Conservation (phyloP, 1,140 invertebrate species). For the Limonius californicus region DNA sequence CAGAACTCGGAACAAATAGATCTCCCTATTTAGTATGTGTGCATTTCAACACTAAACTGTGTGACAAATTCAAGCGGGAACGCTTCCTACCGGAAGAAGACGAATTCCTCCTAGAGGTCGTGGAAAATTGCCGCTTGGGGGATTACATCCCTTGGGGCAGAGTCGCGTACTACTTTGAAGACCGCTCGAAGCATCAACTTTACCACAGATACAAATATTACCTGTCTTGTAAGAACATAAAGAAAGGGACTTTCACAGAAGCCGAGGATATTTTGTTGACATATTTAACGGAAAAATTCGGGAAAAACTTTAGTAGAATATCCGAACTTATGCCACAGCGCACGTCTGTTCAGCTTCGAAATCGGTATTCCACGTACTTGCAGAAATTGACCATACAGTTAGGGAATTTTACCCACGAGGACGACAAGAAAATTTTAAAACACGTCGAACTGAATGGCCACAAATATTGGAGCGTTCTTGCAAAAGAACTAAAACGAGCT, state of each 20-base stretch:
- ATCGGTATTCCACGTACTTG: slow-evolving; percentile 50
- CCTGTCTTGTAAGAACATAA: slow-evolving; percentile 28
- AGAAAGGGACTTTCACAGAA: slow-evolving; percentile 56
- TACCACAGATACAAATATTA: slow-evolving; percentile 54
- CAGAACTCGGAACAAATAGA: slow-evolving; percentile 53
- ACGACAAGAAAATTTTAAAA: slow-evolving; percentile 33
- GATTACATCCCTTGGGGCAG: slow-evolving; percentile 63
- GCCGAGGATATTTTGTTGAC: slow-evolving; percentile 60
- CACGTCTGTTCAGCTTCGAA: slow-evolving; percentile 52
- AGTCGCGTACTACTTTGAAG: slow-evolving; percentile 56
- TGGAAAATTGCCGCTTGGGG: slow-evolving; percentile 55
- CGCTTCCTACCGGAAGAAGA: slow-evolving; percentile 61
- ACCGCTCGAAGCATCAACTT: slow-evolving; percentile 59
- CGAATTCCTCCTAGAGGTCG: slow-evolving; percentile 50
- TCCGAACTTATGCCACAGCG: slow-evolving; percentile 51
- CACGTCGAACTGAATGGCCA: background rate
- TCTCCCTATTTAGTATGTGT: slow-evolving; percentile 65
- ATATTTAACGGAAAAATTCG: slow-evolving; percentile 57
- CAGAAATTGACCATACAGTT: slow-evolving; percentile 38
- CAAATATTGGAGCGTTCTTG: too few relatives aligned
- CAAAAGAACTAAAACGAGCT: too few relatives aligned
- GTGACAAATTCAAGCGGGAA: slow-evolving; percentile 39
- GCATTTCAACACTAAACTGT: slow-evolving; percentile 55
- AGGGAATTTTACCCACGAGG: slow-evolving; percentile 48
- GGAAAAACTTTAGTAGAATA: slow-evolving; percentile 55